Evolutionary conservation across 2,797 vertebrate genomes (phyloP).

Genomic region (Gastrophryne carolinensis): DNA sequence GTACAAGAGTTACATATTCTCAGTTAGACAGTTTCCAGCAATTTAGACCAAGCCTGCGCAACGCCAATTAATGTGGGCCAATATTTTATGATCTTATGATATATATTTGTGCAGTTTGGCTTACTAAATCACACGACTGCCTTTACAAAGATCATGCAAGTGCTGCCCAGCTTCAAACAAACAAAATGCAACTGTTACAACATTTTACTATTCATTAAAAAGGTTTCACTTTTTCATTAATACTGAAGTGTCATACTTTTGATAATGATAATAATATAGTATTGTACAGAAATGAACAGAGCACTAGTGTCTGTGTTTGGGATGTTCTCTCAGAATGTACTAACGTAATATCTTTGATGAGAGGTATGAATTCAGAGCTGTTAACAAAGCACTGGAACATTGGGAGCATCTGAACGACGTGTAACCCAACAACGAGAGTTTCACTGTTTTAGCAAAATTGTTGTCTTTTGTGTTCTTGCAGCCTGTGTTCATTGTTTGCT

Average conservation of each 20-base stretch:
- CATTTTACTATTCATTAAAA: too few relatives aligned
- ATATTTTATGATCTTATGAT: too few relatives aligned
- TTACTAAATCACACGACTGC: too few relatives aligned
- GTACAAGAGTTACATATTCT: too few relatives aligned
- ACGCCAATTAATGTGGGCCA: too few relatives aligned
- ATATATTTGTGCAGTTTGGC: too few relatives aligned
- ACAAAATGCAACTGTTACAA: too few relatives aligned
- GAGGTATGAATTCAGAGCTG: conserved; percentile 16
- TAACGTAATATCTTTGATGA: conserved; percentile 30
- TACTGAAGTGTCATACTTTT: background rate
- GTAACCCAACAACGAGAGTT: conserved; percentile 13
- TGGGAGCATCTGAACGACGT: conserved; percentile 12
- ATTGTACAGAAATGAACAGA: background rate
- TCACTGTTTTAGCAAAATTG: conserved; percentile 23
- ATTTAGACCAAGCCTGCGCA: too few relatives aligned
- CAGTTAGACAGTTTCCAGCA: too few relatives aligned
- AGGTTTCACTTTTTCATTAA: too few relatives aligned
- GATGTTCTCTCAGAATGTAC: background rate
- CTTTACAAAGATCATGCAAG: too few relatives aligned
- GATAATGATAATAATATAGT: background rate
- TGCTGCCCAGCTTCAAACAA: too few relatives aligned
- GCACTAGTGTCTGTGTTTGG: background rate
- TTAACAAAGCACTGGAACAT: conserved; percentile 31
- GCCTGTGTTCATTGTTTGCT: conserved; percentile 25
- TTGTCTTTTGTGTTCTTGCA: conserved; percentile 21